These are phyloP conservation scores for Torymus texanus DNA, from an alignment of 2,888 invertebrate genomes.

Conservation along the genomic window DNA sequence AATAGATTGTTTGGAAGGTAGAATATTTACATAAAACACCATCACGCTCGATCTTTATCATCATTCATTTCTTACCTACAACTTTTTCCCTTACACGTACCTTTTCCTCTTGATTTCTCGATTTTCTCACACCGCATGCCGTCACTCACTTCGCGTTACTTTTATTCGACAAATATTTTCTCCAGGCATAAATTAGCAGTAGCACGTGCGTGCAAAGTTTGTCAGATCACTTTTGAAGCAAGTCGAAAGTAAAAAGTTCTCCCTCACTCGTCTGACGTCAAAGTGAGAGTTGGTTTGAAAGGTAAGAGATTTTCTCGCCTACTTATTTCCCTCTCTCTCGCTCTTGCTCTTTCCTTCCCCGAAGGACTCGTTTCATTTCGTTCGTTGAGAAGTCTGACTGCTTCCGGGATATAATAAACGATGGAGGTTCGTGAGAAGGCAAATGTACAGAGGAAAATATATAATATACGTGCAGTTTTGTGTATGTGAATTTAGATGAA, in stretches of 20 bases:
- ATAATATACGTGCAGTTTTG: no score
- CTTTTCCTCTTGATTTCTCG: background rate
- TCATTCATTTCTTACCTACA: background rate
- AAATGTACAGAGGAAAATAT: no score
- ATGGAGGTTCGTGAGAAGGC: no score
- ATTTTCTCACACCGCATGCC: background rate
- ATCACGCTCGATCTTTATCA: background rate
- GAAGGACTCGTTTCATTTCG: no score
- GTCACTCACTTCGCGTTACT: background rate
- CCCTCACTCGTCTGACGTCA: background rate
- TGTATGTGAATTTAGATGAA: no score
- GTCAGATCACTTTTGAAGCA: background rate
- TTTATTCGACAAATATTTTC: conserved; percentile 17
- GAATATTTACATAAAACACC: background rate
- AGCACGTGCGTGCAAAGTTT: background rate
- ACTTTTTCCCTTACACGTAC: background rate
- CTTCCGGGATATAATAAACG: no score
- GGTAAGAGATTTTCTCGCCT: no score
- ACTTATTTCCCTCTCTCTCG: no score
- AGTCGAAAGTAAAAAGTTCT: background rate
- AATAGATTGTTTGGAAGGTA: background rate
- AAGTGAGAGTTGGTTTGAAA: background rate
- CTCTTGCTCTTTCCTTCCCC: no score
- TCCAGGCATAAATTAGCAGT: background rate
- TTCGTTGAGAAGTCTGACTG: no score